Conservation (phyloP, 2,797 vertebrate genomes). For the Schizopygopsis pylzovi region DNA sequence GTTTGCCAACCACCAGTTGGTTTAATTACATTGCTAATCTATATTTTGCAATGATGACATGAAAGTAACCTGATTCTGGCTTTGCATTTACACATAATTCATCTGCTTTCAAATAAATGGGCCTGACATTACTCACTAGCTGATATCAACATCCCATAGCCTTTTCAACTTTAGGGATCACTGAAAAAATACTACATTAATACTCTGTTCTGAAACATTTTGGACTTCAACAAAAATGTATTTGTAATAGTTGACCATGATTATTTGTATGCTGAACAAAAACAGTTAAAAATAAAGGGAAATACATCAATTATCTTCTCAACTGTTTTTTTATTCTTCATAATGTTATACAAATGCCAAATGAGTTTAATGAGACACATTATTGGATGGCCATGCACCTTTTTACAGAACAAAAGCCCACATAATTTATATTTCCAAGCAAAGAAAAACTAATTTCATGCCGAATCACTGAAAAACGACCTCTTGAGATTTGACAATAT, state of each 20-base stretch:
- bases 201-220: not conserved
- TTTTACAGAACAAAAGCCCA: not conserved
- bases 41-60: constrained; percentile 25
- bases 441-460: not conserved
- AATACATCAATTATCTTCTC: constrained; percentile 41
- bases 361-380: not conserved
- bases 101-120: not conserved
- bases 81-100: not conserved
- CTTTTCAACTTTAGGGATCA: constrained; percentile 18
- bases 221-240: constrained; percentile 78
- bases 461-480: not conserved
- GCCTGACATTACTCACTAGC: not conserved
- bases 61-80: not conserved
- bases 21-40: not conserved
- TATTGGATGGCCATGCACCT: not conserved
- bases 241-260: constrained; percentile 75
- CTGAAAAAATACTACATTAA: not conserved
- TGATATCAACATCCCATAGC: constrained; percentile 5
- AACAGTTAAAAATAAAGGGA: constrained; percentile 84
- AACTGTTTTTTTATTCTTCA: constrained; percentile 7
- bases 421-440: not conserved
- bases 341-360: too few species aligned
- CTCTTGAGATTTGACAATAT: not conserved
- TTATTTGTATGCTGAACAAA: constrained; percentile 82
- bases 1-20: not conserved